A percentile compares a stretch with the other conserved stretches of the same genome.
phyloP scores from a whole-genome alignment of 1,140 invertebrate species.

The Portunus trituberculatus region DNA sequence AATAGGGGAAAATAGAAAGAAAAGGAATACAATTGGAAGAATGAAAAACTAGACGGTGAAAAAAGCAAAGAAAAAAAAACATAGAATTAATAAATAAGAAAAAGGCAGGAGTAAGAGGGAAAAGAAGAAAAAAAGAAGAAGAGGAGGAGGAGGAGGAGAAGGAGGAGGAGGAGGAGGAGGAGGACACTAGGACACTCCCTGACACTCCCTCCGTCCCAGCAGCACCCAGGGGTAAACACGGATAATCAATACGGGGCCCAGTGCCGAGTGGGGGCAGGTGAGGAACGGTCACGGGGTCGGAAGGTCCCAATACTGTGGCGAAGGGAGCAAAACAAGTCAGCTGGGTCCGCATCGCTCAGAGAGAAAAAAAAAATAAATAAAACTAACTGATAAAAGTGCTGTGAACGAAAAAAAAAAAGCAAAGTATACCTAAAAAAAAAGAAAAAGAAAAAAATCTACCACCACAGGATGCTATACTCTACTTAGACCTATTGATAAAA shows the following conservation, averaged over 20 bases:
- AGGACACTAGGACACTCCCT: too few species aligned
- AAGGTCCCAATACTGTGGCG: not conserved
- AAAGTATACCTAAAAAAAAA: too few species aligned
- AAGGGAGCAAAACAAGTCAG: not conserved
- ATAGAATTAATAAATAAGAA: not conserved
- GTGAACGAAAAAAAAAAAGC: too few species aligned
- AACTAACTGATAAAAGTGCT: not conserved
- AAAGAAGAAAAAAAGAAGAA: not conserved
- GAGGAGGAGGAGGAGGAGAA: slow-evolving; percentile 8
- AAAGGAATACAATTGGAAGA: not conserved
- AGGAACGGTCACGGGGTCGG: too few species aligned
- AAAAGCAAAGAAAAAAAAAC: too few species aligned
- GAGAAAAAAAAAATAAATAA: not conserved
- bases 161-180: not conserved
- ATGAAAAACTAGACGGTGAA: not conserved
- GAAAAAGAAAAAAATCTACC: too few species aligned
- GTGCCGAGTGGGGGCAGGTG: not conserved
- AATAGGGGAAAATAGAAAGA: slow-evolving; percentile 3
- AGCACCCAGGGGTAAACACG: not conserved
- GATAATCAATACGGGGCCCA: not conserved
- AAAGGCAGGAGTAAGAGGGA: not conserved
- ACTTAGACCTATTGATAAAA: not conserved
- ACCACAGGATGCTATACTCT: too few species aligned
- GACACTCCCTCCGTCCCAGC: not conserved
- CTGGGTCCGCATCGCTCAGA: too few species aligned